Base-by-base conservation (phyloP, 2,113 vertebrate genomes). In the Nerophis ophidion region DNA sequence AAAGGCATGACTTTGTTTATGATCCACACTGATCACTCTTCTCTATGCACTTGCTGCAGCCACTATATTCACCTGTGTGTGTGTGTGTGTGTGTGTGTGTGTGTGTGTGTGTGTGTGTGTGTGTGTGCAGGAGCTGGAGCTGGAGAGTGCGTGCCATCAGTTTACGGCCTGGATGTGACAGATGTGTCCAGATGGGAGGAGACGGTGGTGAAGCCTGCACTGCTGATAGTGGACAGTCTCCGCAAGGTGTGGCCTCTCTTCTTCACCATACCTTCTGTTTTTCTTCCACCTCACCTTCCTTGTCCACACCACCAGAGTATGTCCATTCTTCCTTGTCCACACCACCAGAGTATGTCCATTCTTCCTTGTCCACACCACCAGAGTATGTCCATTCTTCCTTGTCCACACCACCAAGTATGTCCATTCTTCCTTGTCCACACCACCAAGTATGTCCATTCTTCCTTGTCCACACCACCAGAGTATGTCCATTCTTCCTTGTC, bases 161-260 rank as follows among this genome's bases (percentile, higher is more conserved):
- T 99, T 40, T 99, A 91, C 15, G 90, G 91, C 59, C 78, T 99
- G 88, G 92, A 98, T 71, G 96, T 94, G 68, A 93, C 93, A 0
- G 92, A 98, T 57, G 59, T 89, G 49, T 88, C 90, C 0, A 66
- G 68, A 14, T 98, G 97, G 97, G 92, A 96, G 61, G 88, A 94
- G 72, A 81, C 79, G 8, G 93, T 95, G 74, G 87, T 98, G 65
- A 75, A 86, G 65, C 94, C 95, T 71, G 95, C 96, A 51, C 70
- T 96, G 82, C 88, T 91, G 81, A 93, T 98, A 14, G 86, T 99
- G 76, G 89, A 87, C 59, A 91, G 93, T 80, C 92, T 96, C 72
- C 82, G 92, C 58, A 93, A 98, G 95, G 97, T 98, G 81, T 57
- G 77, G 76, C 75, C 56, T 46, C 40, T 6, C 16, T 19, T 57